phyloP scores from a whole-genome alignment of 2,797 vertebrate species.

The Acanthiza pusilla region DNA sequence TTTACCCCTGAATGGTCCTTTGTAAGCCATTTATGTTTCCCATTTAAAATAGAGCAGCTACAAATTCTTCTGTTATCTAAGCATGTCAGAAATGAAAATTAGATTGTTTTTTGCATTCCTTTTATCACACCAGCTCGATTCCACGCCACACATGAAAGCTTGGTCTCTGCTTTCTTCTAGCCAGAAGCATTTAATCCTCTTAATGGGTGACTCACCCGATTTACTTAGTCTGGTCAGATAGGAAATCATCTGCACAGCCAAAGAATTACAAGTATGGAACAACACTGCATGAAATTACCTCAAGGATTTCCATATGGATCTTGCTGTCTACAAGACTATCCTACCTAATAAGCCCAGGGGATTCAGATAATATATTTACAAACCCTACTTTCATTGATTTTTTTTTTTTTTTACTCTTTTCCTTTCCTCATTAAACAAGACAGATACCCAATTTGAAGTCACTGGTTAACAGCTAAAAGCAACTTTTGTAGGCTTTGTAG shows the following conservation, averaged over 20 bases:
- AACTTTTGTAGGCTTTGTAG: slow-evolving; percentile 34
- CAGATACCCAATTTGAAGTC: slow-evolving; percentile 22
- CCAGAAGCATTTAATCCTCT: slow-evolving; percentile 47
- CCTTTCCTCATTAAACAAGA: slow-evolving; percentile 42
- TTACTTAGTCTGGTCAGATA: slow-evolving; percentile 37
- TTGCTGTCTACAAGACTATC: not conserved
- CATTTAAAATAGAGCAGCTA: not conserved
- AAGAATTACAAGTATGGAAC: slow-evolving; percentile 34
- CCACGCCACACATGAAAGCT: not conserved
- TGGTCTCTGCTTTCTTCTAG: slow-evolving; percentile 13
- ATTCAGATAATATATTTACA: slow-evolving; percentile 37
- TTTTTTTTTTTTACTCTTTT: not conserved
- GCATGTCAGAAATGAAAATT: slow-evolving; percentile 37
- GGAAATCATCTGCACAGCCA: slow-evolving; percentile 14
- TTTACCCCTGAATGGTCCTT: slow-evolving; percentile 8
- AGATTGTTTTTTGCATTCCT: not conserved
- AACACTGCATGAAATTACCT: slow-evolving; percentile 47
- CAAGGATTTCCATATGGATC: slow-evolving; percentile 35
- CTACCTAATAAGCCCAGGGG: slow-evolving; percentile 13
- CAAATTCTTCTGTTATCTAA: slow-evolving; percentile 31
- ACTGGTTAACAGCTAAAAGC: slow-evolving; percentile 23
- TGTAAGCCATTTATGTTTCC: not conserved
- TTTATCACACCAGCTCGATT: not conserved
- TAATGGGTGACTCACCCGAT: not conserved
- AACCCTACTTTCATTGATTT: slow-evolving; percentile 1